phyloP scores from a whole-genome alignment of 2,113 vertebrate genomes.

The Candoia aspera region DNA sequence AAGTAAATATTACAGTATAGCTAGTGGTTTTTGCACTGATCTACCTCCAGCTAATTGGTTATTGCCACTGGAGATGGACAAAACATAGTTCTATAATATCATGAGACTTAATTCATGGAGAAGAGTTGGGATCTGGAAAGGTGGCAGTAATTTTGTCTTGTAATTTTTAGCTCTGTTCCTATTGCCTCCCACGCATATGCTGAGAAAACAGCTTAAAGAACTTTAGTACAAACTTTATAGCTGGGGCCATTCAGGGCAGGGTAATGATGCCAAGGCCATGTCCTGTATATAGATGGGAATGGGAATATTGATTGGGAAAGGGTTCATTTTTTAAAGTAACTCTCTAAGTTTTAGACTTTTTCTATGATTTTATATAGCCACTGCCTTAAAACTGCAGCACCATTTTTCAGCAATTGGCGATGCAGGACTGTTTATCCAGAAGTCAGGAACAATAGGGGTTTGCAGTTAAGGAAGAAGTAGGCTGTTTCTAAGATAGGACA shows the following conservation, averaged over 20 bases:
- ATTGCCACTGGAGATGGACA: background rate
- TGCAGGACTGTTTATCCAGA: background rate
- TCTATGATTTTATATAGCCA: no score
- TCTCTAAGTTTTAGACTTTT: no score
- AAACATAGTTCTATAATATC: background rate
- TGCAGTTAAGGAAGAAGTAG: background rate
- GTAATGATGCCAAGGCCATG: no score
- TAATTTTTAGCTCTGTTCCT: background rate
- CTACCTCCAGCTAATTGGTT: background rate
- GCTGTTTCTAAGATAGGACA: no score
- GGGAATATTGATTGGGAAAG: no score
- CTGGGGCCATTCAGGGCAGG: background rate
- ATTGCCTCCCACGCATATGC: background rate
- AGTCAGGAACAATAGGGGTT: background rate
- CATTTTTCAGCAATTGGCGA: no score
- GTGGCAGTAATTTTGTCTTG: background rate
- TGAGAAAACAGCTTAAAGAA: background rate
- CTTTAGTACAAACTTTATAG: background rate
- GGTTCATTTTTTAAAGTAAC: no score
- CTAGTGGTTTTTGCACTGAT: no score
- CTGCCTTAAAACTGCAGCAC: no score
- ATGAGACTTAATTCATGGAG: background rate
- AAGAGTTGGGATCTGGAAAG: background rate
- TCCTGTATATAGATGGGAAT: no score
- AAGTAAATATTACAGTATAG: no score